Percentiles rank a stretch among this genome's conserved stretches.
Conservation (phyloP, 2,888 invertebrate genomes). For the Epirrhoe tristata region DNA sequence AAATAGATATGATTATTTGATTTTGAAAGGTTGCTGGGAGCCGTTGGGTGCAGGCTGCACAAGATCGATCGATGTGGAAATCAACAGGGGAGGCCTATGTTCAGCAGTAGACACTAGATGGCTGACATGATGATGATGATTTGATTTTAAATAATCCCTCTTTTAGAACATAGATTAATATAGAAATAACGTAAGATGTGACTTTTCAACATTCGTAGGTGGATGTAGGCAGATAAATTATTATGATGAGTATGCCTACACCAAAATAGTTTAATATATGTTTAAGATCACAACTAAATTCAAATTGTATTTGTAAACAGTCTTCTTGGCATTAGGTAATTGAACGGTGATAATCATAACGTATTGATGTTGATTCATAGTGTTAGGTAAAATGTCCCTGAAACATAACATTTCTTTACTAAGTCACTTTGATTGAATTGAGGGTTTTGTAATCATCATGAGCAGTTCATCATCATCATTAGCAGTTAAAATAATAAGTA, state of each 20-base stretch:
- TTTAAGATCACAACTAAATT: conserved; percentile 4
- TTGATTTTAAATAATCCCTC: no score
- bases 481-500: no score
- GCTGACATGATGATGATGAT: no score
- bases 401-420: background rate
- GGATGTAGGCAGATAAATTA: background rate
- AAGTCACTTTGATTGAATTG: background rate
- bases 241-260: background rate
- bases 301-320: conserved; percentile 2
- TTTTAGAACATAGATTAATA: background rate
- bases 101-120: no score
- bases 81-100: no score
- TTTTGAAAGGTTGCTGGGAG: no score
- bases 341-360: conserved; percentile 6
- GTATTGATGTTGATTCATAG: background rate
- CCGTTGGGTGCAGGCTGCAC: no score
- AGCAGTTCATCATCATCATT: no score
- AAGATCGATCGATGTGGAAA: no score
- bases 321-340: background rate
- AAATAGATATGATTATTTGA: no score
- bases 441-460: no score
- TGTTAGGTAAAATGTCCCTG: background rate
- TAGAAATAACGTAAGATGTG: background rate
- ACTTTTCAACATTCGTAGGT: background rate
- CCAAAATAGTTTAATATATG: conserved; percentile 4